Conservation (phyloP, 2,113 vertebrate species). For the Synodontis membranacea region DNA sequence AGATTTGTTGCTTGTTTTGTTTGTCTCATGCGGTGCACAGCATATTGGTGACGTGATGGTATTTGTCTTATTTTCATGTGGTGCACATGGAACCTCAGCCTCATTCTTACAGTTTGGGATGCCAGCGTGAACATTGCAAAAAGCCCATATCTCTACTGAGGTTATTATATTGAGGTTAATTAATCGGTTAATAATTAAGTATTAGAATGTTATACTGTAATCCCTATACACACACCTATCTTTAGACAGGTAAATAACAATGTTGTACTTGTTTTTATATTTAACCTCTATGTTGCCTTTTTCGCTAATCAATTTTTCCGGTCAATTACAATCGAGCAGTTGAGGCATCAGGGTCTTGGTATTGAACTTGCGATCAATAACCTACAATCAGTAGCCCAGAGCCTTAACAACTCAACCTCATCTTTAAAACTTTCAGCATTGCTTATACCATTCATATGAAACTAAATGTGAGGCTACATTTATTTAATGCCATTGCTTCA, state of each 20-base stretch:
- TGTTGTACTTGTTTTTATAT: not conserved
- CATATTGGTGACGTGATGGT: not conserved
- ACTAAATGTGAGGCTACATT: not conserved
- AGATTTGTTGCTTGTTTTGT: not conserved
- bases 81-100: not conserved
- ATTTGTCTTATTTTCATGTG: not conserved
- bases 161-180: no score
- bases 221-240: not conserved
- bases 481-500: not conserved
- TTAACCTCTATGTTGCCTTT: not conserved
- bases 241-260: not conserved
- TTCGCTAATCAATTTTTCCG: not conserved
- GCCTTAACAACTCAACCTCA: not conserved
- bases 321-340: not conserved
- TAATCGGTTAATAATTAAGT: no score
- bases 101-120: not conserved
- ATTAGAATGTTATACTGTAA: not conserved
- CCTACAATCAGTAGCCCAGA: not conserved
- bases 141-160: not conserved
- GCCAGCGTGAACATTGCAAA: not conserved
- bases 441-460: not conserved
- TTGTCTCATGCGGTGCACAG: not conserved
- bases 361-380: not conserved
- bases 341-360: not conserved
- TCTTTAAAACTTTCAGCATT: not conserved